A percentile compares a stretch with the other conserved stretches of the same genome.
Conservation (phyloP, 23 tunicate genomes). For the Phallusia fumigata region DNA sequence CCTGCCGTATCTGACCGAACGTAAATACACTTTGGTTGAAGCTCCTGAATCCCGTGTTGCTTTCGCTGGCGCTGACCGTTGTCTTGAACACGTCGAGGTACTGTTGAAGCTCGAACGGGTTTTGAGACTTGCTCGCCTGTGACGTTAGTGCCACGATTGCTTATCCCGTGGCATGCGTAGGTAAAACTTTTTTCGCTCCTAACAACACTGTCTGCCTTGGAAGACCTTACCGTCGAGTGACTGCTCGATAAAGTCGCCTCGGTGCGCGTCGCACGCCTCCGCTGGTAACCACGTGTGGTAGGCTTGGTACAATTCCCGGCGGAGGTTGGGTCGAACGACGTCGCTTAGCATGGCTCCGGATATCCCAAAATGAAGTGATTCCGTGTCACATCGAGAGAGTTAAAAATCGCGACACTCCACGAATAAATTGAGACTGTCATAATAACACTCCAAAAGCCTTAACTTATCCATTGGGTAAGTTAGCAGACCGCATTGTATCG, state of each 20-base stretch:
- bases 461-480: too few relatives aligned
- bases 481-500: too few relatives aligned
- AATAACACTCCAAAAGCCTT: too few relatives aligned
- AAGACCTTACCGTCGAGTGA: not conserved
- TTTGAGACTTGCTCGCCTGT: not conserved
- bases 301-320: too few relatives aligned
- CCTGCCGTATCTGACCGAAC: not conserved
- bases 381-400: too few relatives aligned
- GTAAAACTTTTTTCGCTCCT: not conserved
- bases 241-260: not conserved
- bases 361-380: too few relatives aligned
- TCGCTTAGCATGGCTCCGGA: too few relatives aligned
- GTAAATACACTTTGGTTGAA: not conserved
- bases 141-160: not conserved
- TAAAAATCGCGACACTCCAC: too few relatives aligned
- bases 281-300: conserved; percentile 3
- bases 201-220: not conserved
- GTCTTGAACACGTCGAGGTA: not conserved
- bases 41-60: not conserved
- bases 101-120: not conserved
- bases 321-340: too few relatives aligned
- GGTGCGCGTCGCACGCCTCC: not conserved
- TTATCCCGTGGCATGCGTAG: not conserved
- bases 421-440: too few relatives aligned
- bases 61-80: not conserved